Evolutionary conservation across 2,113 vertebrate genomes (phyloP), one percentile per base, ranked within the genome.

Genomic region (Rhinopomastus cyanomelas): DNA sequence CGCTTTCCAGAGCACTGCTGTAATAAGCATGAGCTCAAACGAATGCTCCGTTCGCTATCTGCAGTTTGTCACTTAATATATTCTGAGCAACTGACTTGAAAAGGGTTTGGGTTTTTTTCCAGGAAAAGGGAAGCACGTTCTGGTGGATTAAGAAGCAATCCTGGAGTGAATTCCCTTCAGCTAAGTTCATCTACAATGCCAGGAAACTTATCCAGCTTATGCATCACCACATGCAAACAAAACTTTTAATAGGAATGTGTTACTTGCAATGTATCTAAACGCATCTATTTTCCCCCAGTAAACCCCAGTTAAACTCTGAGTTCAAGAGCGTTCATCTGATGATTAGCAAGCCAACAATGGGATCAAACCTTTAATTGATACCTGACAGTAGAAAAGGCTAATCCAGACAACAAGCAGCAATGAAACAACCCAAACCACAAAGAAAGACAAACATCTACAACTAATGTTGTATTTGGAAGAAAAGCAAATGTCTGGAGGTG

Each of bases 21-120:
- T 93, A 97, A 97, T 94, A 96, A 95, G 90, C 94, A 91, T 89
- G 92, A 96, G 96, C 95, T 94, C 90, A 92, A 96, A 96, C 91
- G 94, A 97, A 96, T 64, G 78, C 93, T 95, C 88, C 46, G 52
- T 94, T 95, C 96, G 92, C 96, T 97, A 94, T 96, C 96, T 96
- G 95, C 85, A 83, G 78, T 97, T 96, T 2, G 16, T 96, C 95
- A 95, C 96, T 96, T 85, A 61, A 93, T 96, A 88, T 81, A 81
- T 79, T 96, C 91, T 80, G 87, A 96, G 81, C 84, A 95, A 95
- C 87, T 85, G 91, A 90, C 82, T 96, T 95, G 89, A 94, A 94
- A 95, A 94, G 52, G 46, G 14, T 30, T 95, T 97, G 39, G 46
- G 19, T 48, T 90, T 94, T 92, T 92, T 88, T 96, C 87, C 77